Base-by-base conservation (phyloP, 1,140 invertebrate species). In the Aleiodes sp. region DNA sequence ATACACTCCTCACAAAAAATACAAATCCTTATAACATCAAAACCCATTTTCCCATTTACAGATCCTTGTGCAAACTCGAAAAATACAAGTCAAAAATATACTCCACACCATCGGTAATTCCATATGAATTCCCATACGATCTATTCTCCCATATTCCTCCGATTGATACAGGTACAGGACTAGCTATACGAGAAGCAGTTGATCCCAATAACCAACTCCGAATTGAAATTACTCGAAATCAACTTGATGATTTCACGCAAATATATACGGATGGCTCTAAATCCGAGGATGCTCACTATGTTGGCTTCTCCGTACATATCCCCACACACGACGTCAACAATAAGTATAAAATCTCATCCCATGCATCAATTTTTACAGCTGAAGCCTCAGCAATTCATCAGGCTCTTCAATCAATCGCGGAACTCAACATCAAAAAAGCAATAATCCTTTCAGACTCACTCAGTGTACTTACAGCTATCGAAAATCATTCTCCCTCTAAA, bases 201-300 rank as follows among this genome's bases (percentile, higher is more conserved):
- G 10, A 28, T 26, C 12, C 21, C 4, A 26, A 26, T 3, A 28
- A 9, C 1, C 7, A 12, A 12, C n/a, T 1, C 10, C 10, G 10
- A 26, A 57, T 16, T 6, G 4, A 2, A 28, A 3, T 10, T 57
- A 2, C 2, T 12, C 10, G 4, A 28, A 57, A 4, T 2, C 7
- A 10, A 57, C 2, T 4, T n/a, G 7, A 57, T 1, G 28, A 2
- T 28, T 10, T 12, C 35, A 37, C 31, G 41, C 19, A 12, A 21
- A 24, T 24, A 26, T 63, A 21, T 35, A 26, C 61, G 3, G 61
- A 63, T 28, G 37, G 61, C 2, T 63, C 61, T 3, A 63, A 63
- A 41, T 24, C 24, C 9, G 2, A 41, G 4, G 12, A 37, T 16
- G 33, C 14, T 7, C 3, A 12, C 2, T 63, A 39, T 26, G 35